Conservation (phyloP, 2,888 invertebrate genomes). For the Eretmocerus hayati region DNA sequence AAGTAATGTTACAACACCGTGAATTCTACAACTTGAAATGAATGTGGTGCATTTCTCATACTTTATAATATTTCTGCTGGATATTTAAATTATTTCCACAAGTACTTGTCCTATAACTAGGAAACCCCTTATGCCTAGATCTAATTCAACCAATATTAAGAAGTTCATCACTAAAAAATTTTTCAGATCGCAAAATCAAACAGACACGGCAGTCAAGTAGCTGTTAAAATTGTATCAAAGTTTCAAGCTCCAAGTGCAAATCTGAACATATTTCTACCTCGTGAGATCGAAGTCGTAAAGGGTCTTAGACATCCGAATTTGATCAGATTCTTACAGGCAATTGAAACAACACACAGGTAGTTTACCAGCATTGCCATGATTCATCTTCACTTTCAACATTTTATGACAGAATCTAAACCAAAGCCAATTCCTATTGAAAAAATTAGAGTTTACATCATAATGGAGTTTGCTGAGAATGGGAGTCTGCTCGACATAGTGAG, state of each 20-base stretch:
- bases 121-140: too few species aligned
- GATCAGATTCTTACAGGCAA: conserved; percentile 74
- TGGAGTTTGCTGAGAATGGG: conserved; percentile 78
- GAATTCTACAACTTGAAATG: too few species aligned
- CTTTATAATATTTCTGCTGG: too few species aligned
- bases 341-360: conserved; percentile 77
- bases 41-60: too few species aligned
- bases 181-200: conserved; percentile 65
- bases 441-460: conserved; percentile 70
- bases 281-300: conserved; percentile 78
- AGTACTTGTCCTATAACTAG: too few species aligned
- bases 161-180: too few species aligned
- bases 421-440: not conserved
- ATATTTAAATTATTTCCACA: too few species aligned
- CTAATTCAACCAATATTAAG: too few species aligned
- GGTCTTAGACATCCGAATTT: conserved; percentile 72
- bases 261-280: conserved; percentile 69
- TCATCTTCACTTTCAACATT: not conserved
- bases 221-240: conserved; percentile 78
- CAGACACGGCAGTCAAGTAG: conserved; percentile 66
- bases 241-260: conserved; percentile 76
- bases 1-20: conserved; percentile 51
- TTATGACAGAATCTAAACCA: not conserved
- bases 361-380: not conserved
- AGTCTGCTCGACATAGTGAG: conserved; percentile 71